Conservation (phyloP, 2,888 invertebrate species). For the Temnothorax unifasciatus region DNA sequence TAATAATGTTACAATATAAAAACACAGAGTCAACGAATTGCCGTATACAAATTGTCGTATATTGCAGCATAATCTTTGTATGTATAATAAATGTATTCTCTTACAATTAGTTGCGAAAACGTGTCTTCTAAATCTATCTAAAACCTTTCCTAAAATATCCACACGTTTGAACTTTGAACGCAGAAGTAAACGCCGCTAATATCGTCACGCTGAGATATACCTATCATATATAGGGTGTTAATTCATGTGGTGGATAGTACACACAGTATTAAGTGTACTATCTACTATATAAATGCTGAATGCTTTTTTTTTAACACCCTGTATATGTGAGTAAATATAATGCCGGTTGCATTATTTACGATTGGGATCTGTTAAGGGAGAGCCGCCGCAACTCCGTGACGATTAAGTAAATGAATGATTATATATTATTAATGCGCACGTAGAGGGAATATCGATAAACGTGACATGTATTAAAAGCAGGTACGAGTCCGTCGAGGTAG, state of each 20-base stretch:
- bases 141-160: not conserved
- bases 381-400: not conserved
- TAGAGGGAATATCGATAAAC: conserved; percentile 9
- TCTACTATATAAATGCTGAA: no score
- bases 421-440: conserved; percentile 17
- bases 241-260: no score
- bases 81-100: not conserved
- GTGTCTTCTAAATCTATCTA: conserved; percentile 13
- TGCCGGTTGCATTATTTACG: not conserved
- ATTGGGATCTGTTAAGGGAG: not conserved
- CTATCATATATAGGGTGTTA: no score
- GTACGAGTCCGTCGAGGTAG: conserved; percentile 27
- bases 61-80: not conserved
- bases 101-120: conserved; percentile 9
- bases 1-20: conserved; percentile 20
- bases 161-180: no score
- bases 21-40: conserved; percentile 3
- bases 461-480: conserved; percentile 1
- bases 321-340: not conserved
- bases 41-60: not conserved
- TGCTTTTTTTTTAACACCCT: no score
- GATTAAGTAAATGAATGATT: conserved; percentile 17
- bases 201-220: not conserved
- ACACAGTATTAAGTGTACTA: no score
- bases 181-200: not conserved